These are phyloP conservation scores for Perca fluviatilis DNA, from an alignment of 2,113 vertebrate species.

Conservation along the genomic window DNA sequence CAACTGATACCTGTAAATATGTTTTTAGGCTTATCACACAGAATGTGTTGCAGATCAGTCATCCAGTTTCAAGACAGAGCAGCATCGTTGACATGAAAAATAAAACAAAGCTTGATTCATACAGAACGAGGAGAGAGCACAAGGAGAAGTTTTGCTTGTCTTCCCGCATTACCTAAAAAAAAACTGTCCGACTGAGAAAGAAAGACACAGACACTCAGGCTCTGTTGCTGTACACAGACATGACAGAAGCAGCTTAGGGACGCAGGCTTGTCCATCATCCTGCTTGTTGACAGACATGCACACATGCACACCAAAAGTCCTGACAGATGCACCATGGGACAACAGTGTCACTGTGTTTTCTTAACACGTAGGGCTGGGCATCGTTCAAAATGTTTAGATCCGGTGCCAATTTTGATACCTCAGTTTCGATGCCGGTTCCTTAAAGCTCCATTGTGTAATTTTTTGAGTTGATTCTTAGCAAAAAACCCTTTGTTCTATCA, in stretches of 20 bases:
- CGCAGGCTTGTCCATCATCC: slow-evolving; percentile 68
- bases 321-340: slow-evolving; percentile 56
- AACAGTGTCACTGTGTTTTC: slow-evolving; percentile 5
- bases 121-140: not conserved
- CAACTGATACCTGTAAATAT: slow-evolving; percentile 2
- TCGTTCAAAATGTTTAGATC: too few relatives aligned
- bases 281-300: slow-evolving; percentile 52
- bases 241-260: slow-evolving; percentile 76
- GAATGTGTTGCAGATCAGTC: slow-evolving; percentile 1
- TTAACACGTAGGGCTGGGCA: not conserved
- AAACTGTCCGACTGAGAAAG: slow-evolving; percentile 30
- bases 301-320: slow-evolving; percentile 28
- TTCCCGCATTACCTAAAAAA: slow-evolving; percentile 58
- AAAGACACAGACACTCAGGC: slow-evolving; percentile 57
- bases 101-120: slow-evolving; percentile 18
- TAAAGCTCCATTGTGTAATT: too few relatives aligned
- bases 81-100: not conserved
- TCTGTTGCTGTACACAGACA: slow-evolving; percentile 53
- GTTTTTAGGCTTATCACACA: slow-evolving; percentile 2
- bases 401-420: too few relatives aligned
- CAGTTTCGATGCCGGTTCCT: too few relatives aligned
- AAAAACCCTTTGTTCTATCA: too few relatives aligned
- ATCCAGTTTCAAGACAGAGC: not conserved
- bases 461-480: too few relatives aligned
- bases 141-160: slow-evolving; percentile 49